phyloP scores from a whole-genome alignment of 2,113 vertebrate species.

The Rhinoderma darwinii region DNA sequence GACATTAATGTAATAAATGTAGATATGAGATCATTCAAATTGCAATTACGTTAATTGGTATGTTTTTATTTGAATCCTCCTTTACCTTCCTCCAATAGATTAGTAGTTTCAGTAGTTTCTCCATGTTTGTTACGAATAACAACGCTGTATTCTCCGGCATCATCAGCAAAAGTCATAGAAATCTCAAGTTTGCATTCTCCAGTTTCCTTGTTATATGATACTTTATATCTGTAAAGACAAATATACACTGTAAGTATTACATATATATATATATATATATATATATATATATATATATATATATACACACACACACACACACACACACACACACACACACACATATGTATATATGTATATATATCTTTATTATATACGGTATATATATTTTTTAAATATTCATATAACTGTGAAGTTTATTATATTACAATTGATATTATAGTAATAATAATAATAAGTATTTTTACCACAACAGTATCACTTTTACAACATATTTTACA shows the following conservation, averaged over 20 bases:
- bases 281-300: too few species aligned
- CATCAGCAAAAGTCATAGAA: constrained; percentile 96
- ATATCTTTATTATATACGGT: background rate
- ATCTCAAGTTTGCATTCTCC: constrained; percentile 93
- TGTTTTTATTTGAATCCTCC: background rate
- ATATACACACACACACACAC: too few species aligned
- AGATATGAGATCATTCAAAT: background rate
- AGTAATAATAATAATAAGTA: background rate
- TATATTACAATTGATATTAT: background rate
- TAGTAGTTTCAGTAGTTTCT: constrained; percentile 87
- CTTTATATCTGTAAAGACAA: constrained; percentile 85
- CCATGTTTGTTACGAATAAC: constrained; percentile 88
- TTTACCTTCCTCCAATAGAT: constrained; percentile 91
- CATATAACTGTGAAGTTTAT: background rate
- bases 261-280: too few species aligned
- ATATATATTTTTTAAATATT: background rate
- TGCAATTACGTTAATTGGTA: background rate
- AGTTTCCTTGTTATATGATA: constrained; percentile 89
- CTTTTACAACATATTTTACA: background rate
- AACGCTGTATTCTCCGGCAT: constrained; percentile 95
- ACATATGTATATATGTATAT: too few species aligned
- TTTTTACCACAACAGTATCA: background rate
- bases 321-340: too few species aligned
- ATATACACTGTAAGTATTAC: too few species aligned
- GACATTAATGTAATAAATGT: background rate